Conservation (phyloP, 1,140 invertebrate genomes). For the Drosophila setifemur region DNA sequence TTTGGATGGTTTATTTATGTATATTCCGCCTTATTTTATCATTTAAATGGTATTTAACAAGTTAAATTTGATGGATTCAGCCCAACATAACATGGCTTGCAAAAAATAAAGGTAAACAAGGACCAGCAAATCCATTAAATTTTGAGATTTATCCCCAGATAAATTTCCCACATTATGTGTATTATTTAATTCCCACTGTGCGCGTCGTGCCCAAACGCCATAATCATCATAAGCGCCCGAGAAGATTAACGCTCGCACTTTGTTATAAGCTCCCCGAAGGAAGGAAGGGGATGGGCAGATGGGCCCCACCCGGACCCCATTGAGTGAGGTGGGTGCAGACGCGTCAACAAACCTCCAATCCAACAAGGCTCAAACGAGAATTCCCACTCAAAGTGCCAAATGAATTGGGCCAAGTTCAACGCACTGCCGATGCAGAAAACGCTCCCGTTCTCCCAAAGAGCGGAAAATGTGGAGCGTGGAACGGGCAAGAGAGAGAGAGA, state of each 20-base stretch:
- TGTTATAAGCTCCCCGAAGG: conserved; percentile 43
- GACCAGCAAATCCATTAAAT: neutral
- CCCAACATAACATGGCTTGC: neutral
- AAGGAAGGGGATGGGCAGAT: neutral
- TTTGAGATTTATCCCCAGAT: neutral
- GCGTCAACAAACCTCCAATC: neutral
- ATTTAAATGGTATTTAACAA: too few species aligned
- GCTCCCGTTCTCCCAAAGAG: conserved; percentile 11
- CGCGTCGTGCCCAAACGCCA: conserved; percentile 14
- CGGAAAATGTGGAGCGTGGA: neutral
- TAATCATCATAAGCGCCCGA: conserved; percentile 23
- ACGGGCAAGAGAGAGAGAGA: neutral
- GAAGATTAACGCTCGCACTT: conserved; percentile 65
- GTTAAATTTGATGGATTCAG: too few species aligned
- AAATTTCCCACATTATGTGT: neutral
- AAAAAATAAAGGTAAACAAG: neutral
- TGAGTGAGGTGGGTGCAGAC: conserved; percentile 4
- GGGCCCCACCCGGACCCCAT: conserved; percentile 5
- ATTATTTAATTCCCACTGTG: conserved; percentile 31
- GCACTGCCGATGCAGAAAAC: conserved; percentile 36
- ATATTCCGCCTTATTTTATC: too few species aligned
- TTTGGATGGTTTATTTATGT: too few species aligned
- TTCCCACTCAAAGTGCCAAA: conserved; percentile 56
- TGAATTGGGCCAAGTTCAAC: conserved; percentile 65
- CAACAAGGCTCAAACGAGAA: neutral